Conservation (phyloP, 2,113 vertebrate genomes). For the Campylomormyrus numenius region DNA sequence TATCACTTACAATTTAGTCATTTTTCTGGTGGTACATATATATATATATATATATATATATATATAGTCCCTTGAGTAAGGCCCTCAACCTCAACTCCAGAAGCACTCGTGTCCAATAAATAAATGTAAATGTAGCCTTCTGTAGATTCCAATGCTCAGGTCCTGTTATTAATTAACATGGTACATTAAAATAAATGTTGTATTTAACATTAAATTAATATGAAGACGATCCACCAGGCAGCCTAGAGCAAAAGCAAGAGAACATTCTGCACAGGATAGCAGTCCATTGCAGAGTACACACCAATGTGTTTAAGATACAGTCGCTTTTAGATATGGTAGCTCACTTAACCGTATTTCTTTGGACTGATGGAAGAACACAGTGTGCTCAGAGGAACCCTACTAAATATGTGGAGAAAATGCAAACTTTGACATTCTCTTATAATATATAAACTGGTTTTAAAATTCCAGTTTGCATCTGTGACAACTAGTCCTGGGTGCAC, state of each 20-base stretch:
- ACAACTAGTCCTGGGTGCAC: too few species aligned
- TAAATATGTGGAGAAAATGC: background rate
- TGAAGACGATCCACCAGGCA: constrained; percentile 1
- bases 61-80: background rate
- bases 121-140: background rate
- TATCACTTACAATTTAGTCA: constrained; percentile 32
- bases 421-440: background rate
- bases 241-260: background rate
- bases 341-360: background rate
- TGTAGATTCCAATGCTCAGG: background rate
- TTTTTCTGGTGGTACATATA: background rate
- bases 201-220: background rate
- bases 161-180: background rate
- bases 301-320: background rate
- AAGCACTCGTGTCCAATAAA: background rate
- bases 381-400: background rate
- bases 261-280: background rate
- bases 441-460: background rate
- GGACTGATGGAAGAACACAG: background rate
- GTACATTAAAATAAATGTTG: background rate
- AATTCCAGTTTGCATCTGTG: background rate
- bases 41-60: background rate
- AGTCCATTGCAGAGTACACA: background rate
- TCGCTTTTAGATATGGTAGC: background rate
- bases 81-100: background rate